Evolutionary conservation across 2,113 vertebrate species (phyloP).

Genomic region (Haemorhous mexicanus): DNA sequence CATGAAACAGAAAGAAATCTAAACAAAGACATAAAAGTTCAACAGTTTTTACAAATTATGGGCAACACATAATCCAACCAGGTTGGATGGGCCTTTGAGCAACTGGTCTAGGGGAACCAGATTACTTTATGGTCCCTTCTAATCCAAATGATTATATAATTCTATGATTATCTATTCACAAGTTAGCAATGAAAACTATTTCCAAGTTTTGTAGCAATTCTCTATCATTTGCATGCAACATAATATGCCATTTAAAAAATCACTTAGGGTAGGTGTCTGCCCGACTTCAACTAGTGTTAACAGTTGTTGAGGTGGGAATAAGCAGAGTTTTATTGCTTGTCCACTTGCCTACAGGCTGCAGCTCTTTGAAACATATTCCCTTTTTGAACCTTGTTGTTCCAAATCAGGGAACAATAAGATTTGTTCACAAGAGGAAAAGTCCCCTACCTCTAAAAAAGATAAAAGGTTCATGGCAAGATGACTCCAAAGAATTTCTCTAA

Average conservation of each 20-base stretch:
- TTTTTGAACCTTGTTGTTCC: background rate
- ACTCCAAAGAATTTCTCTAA: background rate
- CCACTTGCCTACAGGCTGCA: background rate
- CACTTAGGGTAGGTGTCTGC: background rate
- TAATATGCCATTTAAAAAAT: background rate
- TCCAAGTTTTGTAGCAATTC: background rate
- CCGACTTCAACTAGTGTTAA: background rate
- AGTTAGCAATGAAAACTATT: background rate
- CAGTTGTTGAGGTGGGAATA: background rate
- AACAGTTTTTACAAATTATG: background rate
- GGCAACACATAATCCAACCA: background rate
- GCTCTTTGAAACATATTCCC: background rate
- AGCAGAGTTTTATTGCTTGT: background rate
- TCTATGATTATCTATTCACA: background rate
- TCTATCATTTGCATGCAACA: background rate
- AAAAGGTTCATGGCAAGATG: slow-evolving; percentile 1
- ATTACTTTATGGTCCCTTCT: background rate
- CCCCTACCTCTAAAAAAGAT: background rate
- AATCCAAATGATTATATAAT: background rate
- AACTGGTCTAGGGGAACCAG: background rate
- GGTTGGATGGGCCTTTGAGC: background rate
- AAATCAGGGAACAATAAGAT: background rate
- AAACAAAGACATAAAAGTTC: background rate
- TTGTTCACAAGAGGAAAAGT: background rate
- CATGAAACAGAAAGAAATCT: background rate